Evolutionary conservation across 1,140 invertebrate species (phyloP).

Genomic region (Caenorhabditis briggsae): DNA sequence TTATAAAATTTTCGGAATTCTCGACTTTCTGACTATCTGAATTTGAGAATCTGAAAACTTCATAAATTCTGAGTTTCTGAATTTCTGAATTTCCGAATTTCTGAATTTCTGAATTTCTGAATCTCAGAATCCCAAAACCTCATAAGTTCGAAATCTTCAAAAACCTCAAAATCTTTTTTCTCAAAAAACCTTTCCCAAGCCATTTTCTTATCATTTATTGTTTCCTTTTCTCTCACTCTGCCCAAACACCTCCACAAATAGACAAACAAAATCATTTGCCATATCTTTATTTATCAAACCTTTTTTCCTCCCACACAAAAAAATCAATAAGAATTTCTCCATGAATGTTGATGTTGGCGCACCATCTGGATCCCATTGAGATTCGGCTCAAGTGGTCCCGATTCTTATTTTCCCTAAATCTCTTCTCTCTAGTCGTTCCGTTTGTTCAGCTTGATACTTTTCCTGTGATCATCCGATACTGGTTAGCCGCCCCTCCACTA

Average conservation of each 20-base stretch:
- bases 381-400: not conserved
- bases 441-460: constrained; percentile 54
- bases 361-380: constrained; percentile 47
- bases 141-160: too few relatives aligned
- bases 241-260: constrained; percentile 22
- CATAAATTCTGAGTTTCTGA: too few relatives aligned
- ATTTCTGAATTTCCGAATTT: too few relatives aligned
- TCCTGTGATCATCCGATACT: not conserved
- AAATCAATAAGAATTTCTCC: not conserved
- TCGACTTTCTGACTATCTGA: too few relatives aligned
- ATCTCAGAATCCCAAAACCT: too few relatives aligned
- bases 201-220: constrained; percentile 29
- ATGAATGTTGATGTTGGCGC: not conserved
- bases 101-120: too few relatives aligned
- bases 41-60: too few relatives aligned
- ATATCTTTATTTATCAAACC: not conserved
- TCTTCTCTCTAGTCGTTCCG: constrained; percentile 11
- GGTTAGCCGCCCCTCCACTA: not conserved
- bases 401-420: too few relatives aligned
- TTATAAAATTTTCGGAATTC: too few relatives aligned
- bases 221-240: not conserved
- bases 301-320: not conserved
- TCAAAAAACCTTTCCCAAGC: too few relatives aligned
- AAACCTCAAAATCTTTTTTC: too few relatives aligned
- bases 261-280: not conserved